phyloP scores from a whole-genome alignment of 2,113 vertebrate species.

The Caranx melampygus region DNA sequence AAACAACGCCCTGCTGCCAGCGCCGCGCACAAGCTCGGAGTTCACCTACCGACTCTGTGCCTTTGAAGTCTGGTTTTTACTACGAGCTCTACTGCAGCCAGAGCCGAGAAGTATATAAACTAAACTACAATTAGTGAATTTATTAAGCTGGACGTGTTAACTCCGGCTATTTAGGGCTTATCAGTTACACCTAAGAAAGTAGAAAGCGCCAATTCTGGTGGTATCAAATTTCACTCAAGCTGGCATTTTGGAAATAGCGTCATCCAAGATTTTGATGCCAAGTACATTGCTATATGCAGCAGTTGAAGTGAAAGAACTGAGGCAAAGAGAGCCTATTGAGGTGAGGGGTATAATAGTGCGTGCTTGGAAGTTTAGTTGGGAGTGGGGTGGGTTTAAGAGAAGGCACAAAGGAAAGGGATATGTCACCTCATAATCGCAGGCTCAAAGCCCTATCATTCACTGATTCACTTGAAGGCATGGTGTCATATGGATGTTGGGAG shows the following conservation, averaged over 20 bases:
- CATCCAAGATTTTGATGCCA: conserved; percentile 13
- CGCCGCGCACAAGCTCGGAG: conserved; percentile 41
- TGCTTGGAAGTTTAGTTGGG: conserved; percentile 8
- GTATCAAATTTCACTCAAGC: conserved; percentile 10
- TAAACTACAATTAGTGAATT: conserved; percentile 59
- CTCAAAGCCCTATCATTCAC: conserved; percentile 52
- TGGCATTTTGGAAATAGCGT: conserved; percentile 18
- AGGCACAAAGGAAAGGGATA: conserved; percentile 35
- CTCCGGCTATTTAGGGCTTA: conserved; percentile 42
- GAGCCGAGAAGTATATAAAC: conserved; percentile 63
- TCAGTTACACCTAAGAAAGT: conserved; percentile 41
- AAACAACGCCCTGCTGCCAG: conserved; percentile 70
- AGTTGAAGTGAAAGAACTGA: neutral
- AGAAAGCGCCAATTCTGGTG: conserved; percentile 19
- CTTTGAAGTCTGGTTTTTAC: conserved; percentile 73
- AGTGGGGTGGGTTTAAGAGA: conserved; percentile 1
- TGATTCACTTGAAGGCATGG: conserved; percentile 53
- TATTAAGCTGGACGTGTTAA: conserved; percentile 59
- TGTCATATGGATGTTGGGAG: conserved; percentile 69
- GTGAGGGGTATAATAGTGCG: conserved; percentile 22
- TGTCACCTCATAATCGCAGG: conserved; percentile 46
- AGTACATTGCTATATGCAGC: neutral
- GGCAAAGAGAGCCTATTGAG: neutral
- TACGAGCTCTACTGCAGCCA: conserved; percentile 49
- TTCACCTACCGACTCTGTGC: conserved; percentile 42